phyloP scores from a whole-genome alignment of 2,113 vertebrate species.

The Amazona guildingii region DNA sequence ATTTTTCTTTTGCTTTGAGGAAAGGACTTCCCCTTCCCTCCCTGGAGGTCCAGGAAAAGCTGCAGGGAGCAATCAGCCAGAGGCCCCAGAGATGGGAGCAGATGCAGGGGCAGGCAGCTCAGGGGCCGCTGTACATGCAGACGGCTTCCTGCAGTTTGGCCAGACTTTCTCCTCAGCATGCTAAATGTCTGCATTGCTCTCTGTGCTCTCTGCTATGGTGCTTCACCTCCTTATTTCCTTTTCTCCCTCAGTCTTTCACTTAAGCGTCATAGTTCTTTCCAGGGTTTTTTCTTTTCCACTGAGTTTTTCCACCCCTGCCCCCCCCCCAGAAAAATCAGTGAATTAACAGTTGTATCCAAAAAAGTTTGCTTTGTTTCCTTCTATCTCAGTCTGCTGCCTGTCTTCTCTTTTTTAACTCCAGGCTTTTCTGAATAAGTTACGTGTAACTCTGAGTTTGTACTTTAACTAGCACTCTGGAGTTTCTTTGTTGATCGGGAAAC shows the following conservation, averaged over 20 bases:
- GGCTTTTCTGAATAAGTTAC: neutral
- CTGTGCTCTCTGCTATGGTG: neutral
- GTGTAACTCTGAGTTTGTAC: neutral
- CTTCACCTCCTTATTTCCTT: neutral
- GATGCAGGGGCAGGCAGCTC: neutral
- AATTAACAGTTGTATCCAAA: neutral
- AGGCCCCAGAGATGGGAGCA: neutral
- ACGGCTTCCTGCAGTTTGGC: neutral
- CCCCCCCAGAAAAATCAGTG: neutral
- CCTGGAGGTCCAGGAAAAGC: neutral
- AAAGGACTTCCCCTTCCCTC: neutral
- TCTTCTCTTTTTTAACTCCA: neutral
- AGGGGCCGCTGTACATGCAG: neutral
- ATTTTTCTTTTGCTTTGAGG: neutral
- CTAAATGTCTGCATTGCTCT: neutral
- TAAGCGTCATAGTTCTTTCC: neutral
- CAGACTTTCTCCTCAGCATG: neutral
- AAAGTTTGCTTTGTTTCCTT: neutral
- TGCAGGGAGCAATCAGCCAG: neutral
- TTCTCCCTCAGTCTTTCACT: neutral
- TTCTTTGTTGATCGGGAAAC: neutral
- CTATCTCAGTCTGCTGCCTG: neutral
- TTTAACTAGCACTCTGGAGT: neutral
- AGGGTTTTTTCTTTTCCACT: neutral
- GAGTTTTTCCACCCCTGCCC: neutral